Conservation (phyloP, 2,888 invertebrate species). For the Deilephila porcellus region DNA sequence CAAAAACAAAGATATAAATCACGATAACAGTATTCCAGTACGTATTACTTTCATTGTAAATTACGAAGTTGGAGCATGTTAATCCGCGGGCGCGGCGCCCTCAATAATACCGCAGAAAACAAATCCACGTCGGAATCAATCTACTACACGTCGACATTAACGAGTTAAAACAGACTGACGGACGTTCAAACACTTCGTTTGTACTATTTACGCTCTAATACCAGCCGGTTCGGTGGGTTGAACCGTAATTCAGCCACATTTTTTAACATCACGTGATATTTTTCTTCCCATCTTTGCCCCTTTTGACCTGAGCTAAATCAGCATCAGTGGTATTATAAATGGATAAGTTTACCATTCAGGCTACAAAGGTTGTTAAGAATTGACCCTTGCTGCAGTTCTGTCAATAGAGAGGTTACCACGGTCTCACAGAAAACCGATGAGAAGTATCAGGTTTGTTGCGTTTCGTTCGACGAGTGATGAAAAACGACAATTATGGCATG, state of each 20-base stretch:
- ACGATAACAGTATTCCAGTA: not conserved
- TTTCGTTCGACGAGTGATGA: too few relatives aligned
- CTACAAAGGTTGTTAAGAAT: too few relatives aligned
- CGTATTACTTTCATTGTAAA: not conserved
- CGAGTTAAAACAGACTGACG: conserved; percentile 13
- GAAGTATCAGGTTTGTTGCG: too few relatives aligned
- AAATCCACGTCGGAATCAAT: conserved; percentile 3
- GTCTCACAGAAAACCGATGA: too few relatives aligned
- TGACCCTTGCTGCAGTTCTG: too few relatives aligned
- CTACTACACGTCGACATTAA: conserved; percentile 11
- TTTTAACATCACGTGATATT: not conserved
- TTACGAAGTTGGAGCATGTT: not conserved
- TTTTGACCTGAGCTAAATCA: too few relatives aligned
- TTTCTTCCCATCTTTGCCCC: not conserved
- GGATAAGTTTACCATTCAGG: too few relatives aligned
- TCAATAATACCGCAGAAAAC: conserved; percentile 13
- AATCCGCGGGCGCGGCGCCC: not conserved
- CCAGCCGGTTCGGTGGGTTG: not conserved
- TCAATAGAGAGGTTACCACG: too few relatives aligned
- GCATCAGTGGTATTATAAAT: too few relatives aligned
- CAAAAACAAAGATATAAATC: not conserved
- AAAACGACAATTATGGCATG: too few relatives aligned
- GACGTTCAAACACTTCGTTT: conserved; percentile 13
- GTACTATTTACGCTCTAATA: conserved; percentile 21
- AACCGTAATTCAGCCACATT: too few relatives aligned